phyloP scores from a whole-genome alignment of 1,140 invertebrate genomes.

The Drosophila equinoxialis region DNA sequence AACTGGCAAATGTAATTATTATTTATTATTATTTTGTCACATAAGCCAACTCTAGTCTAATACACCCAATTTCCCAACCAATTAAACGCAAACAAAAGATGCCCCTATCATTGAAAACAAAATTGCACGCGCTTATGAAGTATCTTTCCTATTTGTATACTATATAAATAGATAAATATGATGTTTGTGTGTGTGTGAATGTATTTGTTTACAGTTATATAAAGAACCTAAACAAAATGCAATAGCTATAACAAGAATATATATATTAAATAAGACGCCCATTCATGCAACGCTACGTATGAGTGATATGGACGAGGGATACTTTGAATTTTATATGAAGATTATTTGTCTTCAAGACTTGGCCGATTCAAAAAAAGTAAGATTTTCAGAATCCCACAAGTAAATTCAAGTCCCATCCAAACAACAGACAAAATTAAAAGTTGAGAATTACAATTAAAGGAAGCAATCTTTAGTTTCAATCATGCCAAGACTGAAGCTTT shows the following conservation, averaged over 20 bases:
- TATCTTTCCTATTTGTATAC: constrained; percentile 8
- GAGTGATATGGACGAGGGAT: background rate
- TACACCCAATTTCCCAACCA: constrained; percentile 13
- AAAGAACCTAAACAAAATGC: constrained; percentile 2
- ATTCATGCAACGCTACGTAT: constrained; percentile 9
- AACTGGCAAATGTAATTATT: background rate
- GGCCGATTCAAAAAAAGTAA: too few species aligned
- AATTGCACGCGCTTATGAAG: constrained; percentile 12
- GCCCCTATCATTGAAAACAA: constrained; percentile 11
- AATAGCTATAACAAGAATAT: background rate
- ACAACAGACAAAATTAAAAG: too few species aligned
- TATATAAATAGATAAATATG: background rate
- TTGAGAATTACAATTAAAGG: too few species aligned
- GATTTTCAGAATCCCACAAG: too few species aligned
- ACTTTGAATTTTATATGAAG: background rate
- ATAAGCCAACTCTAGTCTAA: constrained; percentile 4
- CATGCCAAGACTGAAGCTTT: too few species aligned
- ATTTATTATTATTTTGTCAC: background rate
- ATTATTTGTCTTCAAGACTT: too few species aligned
- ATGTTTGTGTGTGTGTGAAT: constrained; percentile 6
- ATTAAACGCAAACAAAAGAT: constrained; percentile 7
- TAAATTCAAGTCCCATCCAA: too few species aligned
- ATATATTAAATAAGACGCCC: constrained; percentile 1
- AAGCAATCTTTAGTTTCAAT: too few species aligned
- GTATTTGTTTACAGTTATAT: constrained; percentile 13